Percentiles rank a stretch among this genome's conserved stretches.
phyloP scores from a whole-genome alignment of 53 echinoderm and acorn worm genomes.

The Hippasteria phrygiana region DNA sequence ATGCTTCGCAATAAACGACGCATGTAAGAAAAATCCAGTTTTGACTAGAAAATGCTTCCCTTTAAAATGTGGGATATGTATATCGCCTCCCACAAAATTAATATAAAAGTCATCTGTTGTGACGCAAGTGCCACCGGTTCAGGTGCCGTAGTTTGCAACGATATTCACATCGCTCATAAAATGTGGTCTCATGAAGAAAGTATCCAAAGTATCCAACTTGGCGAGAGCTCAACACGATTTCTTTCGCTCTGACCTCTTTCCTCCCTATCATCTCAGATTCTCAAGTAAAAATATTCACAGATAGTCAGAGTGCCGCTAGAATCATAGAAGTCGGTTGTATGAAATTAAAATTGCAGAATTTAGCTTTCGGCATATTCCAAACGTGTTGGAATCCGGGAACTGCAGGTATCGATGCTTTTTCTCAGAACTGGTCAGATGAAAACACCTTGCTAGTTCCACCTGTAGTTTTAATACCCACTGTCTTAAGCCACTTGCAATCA shows the following conservation, averaged over 20 bases:
- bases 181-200: conserved; percentile 53
- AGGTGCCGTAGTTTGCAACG: conserved; percentile 23
- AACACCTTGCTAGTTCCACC: too few relatives aligned
- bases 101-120: conserved; percentile 7
- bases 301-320: conserved; percentile 27
- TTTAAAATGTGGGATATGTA: neutral
- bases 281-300: conserved; percentile 5
- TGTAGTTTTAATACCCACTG: too few relatives aligned
- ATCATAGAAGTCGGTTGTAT: conserved; percentile 30
- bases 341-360: neutral
- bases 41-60: neutral
- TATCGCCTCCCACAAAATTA: neutral
- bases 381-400: conserved; percentile 45
- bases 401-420: too few relatives aligned
- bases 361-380: conserved; percentile 20
- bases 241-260: neutral
- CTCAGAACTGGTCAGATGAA: too few relatives aligned
- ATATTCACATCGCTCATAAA: conserved; percentile 23
- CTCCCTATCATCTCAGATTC: conserved; percentile 1
- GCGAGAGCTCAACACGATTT: conserved; percentile 29
- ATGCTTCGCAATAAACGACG: neutral
- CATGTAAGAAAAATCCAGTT: neutral
- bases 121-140: conserved; percentile 38
- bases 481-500: too few relatives aligned
- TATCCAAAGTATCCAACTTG: conserved; percentile 45